Evolutionary conservation across 2,888 invertebrate genomes (phyloP).

Genomic region (Tenodera sinensis): DNA sequence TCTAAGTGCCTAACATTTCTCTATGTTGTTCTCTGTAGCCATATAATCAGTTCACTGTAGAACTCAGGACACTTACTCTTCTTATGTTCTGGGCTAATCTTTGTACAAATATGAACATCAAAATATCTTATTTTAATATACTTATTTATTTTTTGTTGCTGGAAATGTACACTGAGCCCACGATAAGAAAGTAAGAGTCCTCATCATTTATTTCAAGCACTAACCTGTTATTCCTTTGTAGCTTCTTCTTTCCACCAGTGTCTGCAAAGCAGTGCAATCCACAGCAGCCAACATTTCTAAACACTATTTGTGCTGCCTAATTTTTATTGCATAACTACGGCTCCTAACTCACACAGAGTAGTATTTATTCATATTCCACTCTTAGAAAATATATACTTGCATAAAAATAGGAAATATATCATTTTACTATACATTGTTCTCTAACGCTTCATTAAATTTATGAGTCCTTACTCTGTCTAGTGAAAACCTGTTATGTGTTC

Average conservation of each 20-base stretch:
- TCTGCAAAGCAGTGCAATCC: not conserved
- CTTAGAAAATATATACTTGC: no score
- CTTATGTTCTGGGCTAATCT: not conserved
- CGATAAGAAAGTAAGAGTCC: not conserved
- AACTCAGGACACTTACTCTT: not conserved
- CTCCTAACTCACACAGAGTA: no score
- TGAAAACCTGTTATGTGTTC: no score
- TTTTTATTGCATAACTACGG: no score
- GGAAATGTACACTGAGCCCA: not conserved
- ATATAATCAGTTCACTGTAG: not conserved
- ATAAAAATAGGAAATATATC: no score
- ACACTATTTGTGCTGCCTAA: no score
- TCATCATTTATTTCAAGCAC: not conserved
- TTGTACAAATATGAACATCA: not conserved
- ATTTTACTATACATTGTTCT: no score
- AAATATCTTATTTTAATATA: no score
- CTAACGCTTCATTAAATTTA: no score
- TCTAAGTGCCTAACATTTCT: slow-evolving; percentile 3
- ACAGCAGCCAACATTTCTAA: not conserved
- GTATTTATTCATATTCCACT: no score
- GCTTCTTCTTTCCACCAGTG: not conserved
- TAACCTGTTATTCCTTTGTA: not conserved
- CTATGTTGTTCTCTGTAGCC: not conserved
- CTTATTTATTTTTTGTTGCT: no score
- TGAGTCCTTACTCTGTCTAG: no score